Evolutionary conservation across 2,888 invertebrate species (phyloP), one percentile per base, ranked within the genome.

Genomic region (Cepaea hortensis): DNA sequence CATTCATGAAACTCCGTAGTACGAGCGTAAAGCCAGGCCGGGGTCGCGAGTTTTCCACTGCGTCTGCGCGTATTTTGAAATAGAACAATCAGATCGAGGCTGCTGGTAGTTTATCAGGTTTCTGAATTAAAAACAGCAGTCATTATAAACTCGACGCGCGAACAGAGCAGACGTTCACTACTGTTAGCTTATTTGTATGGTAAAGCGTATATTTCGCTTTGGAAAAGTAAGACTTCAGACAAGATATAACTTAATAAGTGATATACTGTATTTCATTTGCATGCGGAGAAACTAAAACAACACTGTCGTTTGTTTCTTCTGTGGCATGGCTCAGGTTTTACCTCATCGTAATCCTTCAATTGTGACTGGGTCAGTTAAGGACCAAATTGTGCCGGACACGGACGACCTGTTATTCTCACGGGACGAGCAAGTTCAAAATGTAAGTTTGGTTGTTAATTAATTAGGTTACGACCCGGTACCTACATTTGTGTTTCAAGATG

Each of bases 361-460:
- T 62, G 65, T 75, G 5, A 48, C 81, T 50, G 81, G 65, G 5
- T 23, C 81, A 48, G 23, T 91, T 87, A 92, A 92, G 88, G 93
- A 93, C 86, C 93, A 93, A 88, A 93, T 93, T 87, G 93, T 93
- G n/a, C 93, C 93, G 0, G 93, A 93, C 82, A 91, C 91, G 61
- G 88, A 93, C 90, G 91, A 92, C 84, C 90, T 91, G 89, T 91
- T 93, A 82, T 89, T 92, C 55, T 90, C 92, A 35, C 92, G 91
- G 13, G 91, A 91, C 20, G 86, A 81, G n/a, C 72, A 73, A 23
- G 65, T 68, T 75, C 81, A 62, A 11, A 81, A 81, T 85, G 85
- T 85, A 85, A 85, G 85, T 85, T 79, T 18, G 6, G 50, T n/a
- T 70, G 18, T n/a, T 23, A 5, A 77, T 4, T 7, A 35, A 48